Percentiles rank a stretch among this genome's conserved stretches.
These are phyloP conservation scores for Ondatra zibethicus DNA, from an alignment of 2,113 vertebrate genomes.

Conservation along the genomic window DNA sequence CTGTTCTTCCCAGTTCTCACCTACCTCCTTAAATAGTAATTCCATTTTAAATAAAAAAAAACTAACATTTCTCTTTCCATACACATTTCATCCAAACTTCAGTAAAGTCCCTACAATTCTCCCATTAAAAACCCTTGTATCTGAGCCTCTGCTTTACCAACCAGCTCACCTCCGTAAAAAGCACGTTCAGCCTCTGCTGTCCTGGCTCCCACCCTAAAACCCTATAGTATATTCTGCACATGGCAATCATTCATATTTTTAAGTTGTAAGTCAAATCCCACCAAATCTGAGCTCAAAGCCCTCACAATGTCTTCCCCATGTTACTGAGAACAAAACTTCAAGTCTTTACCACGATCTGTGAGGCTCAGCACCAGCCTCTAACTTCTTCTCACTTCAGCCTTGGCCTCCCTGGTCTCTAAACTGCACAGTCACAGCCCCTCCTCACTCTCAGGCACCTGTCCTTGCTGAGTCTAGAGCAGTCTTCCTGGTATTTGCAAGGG, in stretches of 20 bases:
- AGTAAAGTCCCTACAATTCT: conserved; percentile 1
- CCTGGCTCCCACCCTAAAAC: background rate
- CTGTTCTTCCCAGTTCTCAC: background rate
- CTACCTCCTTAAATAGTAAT: background rate
- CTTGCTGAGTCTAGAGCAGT: background rate
- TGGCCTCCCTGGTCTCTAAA: background rate
- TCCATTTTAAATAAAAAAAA: background rate
- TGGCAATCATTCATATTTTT: background rate
- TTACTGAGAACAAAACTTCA: background rate
- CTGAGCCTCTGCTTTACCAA: background rate
- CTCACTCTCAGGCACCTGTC: background rate
- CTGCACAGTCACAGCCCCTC: background rate
- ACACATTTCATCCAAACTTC: background rate
- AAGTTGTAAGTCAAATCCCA: background rate
- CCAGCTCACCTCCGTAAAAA: background rate
- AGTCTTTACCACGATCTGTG: background rate
- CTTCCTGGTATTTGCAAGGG: background rate
- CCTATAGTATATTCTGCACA: background rate
- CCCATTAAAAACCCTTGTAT: conserved; percentile 8
- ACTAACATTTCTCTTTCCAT: background rate
- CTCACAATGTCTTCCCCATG: background rate
- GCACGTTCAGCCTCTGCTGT: background rate
- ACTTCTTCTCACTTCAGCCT: background rate
- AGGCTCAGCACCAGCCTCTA: background rate
- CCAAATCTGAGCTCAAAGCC: background rate